Conservation (phyloP, 2,113 vertebrate species). For the Pyxicephalus adspersus region DNA sequence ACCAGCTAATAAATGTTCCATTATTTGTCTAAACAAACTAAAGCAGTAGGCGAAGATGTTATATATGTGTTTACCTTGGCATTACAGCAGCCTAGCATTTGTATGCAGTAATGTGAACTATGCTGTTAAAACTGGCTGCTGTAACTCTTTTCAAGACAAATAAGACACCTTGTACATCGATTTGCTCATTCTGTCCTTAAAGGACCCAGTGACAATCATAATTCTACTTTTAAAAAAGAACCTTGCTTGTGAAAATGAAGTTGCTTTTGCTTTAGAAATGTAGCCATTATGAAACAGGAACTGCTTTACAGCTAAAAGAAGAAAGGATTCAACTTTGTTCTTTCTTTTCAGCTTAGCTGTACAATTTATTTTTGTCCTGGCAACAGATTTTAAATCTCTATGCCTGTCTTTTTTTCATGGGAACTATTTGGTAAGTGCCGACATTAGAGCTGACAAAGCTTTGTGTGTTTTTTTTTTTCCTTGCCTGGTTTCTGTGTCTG, state of each 20-base stretch:
- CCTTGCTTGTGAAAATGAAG: conserved; percentile 60
- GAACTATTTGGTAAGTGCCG: conserved; percentile 70
- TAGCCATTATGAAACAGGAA: conserved; percentile 60
- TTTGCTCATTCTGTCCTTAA: conserved; percentile 23
- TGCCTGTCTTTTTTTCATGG: conserved; percentile 67
- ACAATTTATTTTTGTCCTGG: conserved; percentile 72
- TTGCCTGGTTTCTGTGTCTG: conserved; percentile 76
- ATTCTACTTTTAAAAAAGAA: conserved; percentile 35
- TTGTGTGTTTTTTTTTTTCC: conserved; percentile 64
- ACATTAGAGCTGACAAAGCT: conserved; percentile 68
- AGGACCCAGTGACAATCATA: conserved; percentile 22
- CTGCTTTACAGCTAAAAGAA: conserved; percentile 64
- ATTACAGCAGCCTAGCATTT: no score
- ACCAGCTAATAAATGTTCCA: no score
- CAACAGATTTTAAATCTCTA: conserved; percentile 70
- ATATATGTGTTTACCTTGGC: no score
- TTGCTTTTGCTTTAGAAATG: conserved; percentile 59
- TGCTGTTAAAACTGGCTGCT: neutral
- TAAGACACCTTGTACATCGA: neutral
- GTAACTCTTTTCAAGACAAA: neutral
- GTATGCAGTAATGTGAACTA: no score
- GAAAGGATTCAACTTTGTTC: conserved; percentile 69
- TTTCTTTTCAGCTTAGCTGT: conserved; percentile 64
- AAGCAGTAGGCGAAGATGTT: no score
- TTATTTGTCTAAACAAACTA: no score